phyloP scores from a whole-genome alignment of 2,888 invertebrate genomes.

The Drosophila colorata region DNA sequence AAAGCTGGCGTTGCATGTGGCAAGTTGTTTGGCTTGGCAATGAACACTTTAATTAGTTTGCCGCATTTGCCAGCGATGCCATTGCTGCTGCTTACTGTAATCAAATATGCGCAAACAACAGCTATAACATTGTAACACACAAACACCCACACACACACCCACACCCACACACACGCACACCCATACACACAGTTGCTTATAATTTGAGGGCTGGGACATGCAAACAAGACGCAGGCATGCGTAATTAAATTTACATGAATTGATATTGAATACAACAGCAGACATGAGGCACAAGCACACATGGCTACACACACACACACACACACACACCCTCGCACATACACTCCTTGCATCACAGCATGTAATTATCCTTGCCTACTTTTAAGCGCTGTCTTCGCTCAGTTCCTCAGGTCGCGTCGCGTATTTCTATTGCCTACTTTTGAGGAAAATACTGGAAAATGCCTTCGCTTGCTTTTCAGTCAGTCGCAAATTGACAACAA shows the following conservation, averaged over 20 bases:
- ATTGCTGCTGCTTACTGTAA: constrained; percentile 42
- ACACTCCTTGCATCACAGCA: constrained; percentile 26
- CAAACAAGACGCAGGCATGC: constrained; percentile 76
- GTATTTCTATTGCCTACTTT: constrained; percentile 58
- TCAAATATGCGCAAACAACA: constrained; percentile 78
- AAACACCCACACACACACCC: constrained; percentile 1
- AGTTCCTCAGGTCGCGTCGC: background rate
- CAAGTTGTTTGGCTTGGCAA: constrained; percentile 46
- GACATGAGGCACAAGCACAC: constrained; percentile 25
- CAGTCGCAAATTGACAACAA: constrained; percentile 19
- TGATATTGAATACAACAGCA: constrained; percentile 70
- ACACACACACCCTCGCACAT: background rate
- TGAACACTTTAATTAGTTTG: constrained; percentile 69
- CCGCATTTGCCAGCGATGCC: constrained; percentile 6
- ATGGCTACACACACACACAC: background rate
- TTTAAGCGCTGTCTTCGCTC: constrained; percentile 42
- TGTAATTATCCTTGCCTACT: constrained; percentile 66
- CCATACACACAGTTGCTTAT: too few species aligned
- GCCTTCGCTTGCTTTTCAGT: constrained; percentile 19
- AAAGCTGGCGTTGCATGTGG: constrained; percentile 10
- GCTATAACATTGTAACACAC: constrained; percentile 21
- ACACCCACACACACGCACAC: constrained; percentile 9
- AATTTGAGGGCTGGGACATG: constrained; percentile 40
- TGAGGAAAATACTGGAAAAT: constrained; percentile 6
- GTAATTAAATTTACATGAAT: constrained; percentile 81